Evolutionary conservation across 1,140 invertebrate species (phyloP), one percentile per base, ranked within the genome.

Genomic region (Ruditapes philippinarum): DNA sequence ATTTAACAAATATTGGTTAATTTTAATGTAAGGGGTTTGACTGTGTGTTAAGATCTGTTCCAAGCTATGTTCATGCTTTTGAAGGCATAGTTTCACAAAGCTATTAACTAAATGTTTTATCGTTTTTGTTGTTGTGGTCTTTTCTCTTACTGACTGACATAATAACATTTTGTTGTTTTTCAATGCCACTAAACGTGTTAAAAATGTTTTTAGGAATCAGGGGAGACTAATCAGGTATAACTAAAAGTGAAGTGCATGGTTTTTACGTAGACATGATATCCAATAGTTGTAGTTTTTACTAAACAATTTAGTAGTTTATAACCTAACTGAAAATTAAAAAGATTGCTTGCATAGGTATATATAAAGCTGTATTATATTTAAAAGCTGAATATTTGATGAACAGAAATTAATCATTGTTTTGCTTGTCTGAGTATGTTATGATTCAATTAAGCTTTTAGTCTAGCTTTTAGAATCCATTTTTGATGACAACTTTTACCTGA

Each of bases 211-310:
- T 74, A 83, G 42, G 42, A 79, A 54, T 51, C 33, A 70, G 49
- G 45, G 38, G 54, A 78, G 14, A 76, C 68, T 78, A 38, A 65
- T 40, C 36, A 76, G 70, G 49, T 51, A 89, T 51, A 84, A 60
- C 65, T 5, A 33, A 22, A n/a, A 70, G 33, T 70, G 4, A 33
- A 14, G 4, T 22, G 33, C 33, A 31, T 38, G 22, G 65, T 31
- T 36, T 38, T 38, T 70, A 4, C 5, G 4, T 31, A 31, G 22
- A 65, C 19, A 31, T 31, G 4, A 65, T 65, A 28, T 33, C 5
- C 25, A 33, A 36, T 31, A 31, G n/a, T 36, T 65, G 4, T 65
- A 33, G n/a, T 65, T 36, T 33, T 33, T 9, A 65, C 11, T n/a
- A 31, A 33, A 19, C 11, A 65, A 28, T 28, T 65, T 65, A 19